Conservation (phyloP, 37 sponge, comb jelly and placozoan genomes). For the Crambe crambe region DNA sequence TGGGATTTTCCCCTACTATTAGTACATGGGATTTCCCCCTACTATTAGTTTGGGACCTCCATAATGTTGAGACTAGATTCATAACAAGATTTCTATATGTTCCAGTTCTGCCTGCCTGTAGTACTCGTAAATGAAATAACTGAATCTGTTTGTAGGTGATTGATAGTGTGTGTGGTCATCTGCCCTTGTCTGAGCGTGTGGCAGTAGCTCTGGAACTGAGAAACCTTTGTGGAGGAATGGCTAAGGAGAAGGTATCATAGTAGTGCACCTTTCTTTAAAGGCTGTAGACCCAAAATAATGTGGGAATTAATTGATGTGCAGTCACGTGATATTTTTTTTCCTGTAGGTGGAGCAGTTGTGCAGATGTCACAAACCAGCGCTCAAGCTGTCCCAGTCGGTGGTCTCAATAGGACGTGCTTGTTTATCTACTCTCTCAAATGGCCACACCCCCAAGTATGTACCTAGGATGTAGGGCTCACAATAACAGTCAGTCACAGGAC, state of each 20-base stretch:
- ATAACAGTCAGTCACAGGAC: not conserved
- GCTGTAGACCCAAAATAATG: too few relatives aligned
- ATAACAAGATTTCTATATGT: too few relatives aligned
- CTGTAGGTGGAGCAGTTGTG: slow-evolving; percentile 66
- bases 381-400: slow-evolving; percentile 31
- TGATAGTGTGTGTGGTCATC: slow-evolving; percentile 43
- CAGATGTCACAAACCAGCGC: slow-evolving; percentile 41
- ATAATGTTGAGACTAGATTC: too few relatives aligned
- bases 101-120: too few relatives aligned
- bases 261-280: not conserved
- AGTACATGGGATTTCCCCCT: too few relatives aligned
- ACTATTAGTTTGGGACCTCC: too few relatives aligned
- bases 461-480: not conserved
- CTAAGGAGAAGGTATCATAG: slow-evolving; percentile 42
- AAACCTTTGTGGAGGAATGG: slow-evolving; percentile 48
- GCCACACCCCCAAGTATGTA: not conserved
- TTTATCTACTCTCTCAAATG: not conserved
- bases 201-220: slow-evolving; percentile 19
- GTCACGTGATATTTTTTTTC: not conserved
- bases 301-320: too few relatives aligned
- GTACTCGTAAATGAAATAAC: too few relatives aligned
- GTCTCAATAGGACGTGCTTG: slow-evolving; percentile 64
- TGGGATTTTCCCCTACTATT: too few relatives aligned
- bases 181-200: slow-evolving; percentile 3
- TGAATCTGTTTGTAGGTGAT: too few relatives aligned